phyloP scores from a whole-genome alignment of 1,140 invertebrate genomes.

The Rhynchophorus ferrugineus region DNA sequence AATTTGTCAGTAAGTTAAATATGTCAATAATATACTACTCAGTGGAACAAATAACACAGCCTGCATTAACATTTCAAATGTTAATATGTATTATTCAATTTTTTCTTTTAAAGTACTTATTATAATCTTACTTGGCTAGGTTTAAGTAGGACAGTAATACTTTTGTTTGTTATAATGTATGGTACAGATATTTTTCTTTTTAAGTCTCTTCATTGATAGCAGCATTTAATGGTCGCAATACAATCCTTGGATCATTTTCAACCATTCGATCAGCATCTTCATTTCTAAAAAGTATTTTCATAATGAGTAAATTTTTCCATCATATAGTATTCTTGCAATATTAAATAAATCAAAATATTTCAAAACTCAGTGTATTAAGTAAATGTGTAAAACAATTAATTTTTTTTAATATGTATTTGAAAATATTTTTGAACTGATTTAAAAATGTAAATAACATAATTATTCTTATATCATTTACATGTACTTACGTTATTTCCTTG shows the following conservation, averaged over 20 bases:
- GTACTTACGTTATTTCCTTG: constrained; percentile 45
- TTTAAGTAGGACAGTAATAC: background rate
- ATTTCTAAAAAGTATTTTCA: constrained; percentile 43
- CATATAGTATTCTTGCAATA: no score
- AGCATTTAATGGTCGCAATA: constrained; percentile 48
- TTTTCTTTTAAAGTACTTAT: no score
- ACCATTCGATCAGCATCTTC: constrained; percentile 61
- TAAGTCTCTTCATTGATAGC: constrained; percentile 46
- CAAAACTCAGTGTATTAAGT: no score
- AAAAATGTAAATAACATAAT: constrained; percentile 4
- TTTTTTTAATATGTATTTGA: background rate
- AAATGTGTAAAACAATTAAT: background rate
- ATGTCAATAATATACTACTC: no score
- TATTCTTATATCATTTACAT: background rate
- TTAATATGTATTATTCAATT: no score
- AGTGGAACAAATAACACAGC: no score
- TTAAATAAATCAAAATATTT: no score
- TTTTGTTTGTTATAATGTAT: background rate
- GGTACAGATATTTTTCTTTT: constrained; percentile 22
- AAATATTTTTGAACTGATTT: background rate
- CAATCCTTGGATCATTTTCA: constrained; percentile 56
- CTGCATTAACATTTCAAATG: no score
- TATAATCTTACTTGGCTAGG: no score
- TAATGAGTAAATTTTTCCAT: no score
- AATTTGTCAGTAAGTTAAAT: no score